A percentile compares a stretch with the other conserved stretches of the same genome.
Conservation (phyloP, 2,797 vertebrate genomes). For the Zalophus californianus region DNA sequence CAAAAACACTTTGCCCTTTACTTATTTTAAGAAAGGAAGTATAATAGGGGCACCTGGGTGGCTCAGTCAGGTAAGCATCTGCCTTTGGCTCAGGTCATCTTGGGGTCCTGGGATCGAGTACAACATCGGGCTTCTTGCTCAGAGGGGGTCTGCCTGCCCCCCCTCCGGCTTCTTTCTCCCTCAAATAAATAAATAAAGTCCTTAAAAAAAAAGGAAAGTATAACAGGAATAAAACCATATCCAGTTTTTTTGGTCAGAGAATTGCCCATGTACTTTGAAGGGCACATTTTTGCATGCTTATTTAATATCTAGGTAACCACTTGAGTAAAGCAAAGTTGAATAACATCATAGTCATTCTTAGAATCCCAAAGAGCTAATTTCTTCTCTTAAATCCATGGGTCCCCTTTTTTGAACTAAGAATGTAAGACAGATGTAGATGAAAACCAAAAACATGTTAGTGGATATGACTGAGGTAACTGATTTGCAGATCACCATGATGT, state of each 20-base stretch:
- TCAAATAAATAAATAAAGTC: no score
- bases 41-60: no score
- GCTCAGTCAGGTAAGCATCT: no score
- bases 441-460: neutral
- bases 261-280: neutral
- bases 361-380: neutral
- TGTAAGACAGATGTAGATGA: neutral
- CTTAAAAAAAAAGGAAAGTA: no score
- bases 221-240: neutral
- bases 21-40: no score
- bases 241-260: neutral
- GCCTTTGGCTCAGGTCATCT: no score
- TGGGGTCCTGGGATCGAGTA: no score
- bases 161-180: no score
- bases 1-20: no score
- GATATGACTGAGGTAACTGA: neutral
- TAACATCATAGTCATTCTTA: neutral
- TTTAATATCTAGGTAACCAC: neutral
- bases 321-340: neutral
- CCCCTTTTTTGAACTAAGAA: neutral
- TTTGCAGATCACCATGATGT: neutral
- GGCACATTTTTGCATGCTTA: neutral
- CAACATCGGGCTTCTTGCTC: no score
- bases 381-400: neutral
- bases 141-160: no score